Base-by-base conservation (phyloP, 2,888 invertebrate genomes). In the Halocaridina rubra region DNA sequence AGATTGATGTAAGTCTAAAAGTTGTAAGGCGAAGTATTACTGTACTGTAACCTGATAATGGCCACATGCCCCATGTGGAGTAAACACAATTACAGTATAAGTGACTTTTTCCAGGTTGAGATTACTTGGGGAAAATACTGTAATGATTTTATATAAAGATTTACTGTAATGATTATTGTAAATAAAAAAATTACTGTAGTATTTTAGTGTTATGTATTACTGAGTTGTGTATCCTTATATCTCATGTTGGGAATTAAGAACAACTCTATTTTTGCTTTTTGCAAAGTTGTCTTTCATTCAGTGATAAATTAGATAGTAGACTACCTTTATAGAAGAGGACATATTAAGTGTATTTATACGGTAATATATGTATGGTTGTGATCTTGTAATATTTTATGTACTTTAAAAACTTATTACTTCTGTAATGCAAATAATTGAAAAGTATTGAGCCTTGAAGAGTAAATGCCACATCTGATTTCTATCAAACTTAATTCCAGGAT, bases 261-360 rank as follows among this genome's bases (percentile, higher is more conserved):
- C 67, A 67, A 67, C 29, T 29, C 29, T 22, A 7, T 13, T 69
- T 69, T 69, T 69, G 30, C 69, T 69, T 30, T 32, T 69, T 27
- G 27, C 29, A 19, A 77, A 77, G 61, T 32, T 59, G 77, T 77
- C 77, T 77, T 77, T 77, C 77, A 77, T 61, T 61, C 30, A 77
- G 77, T 77, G 77, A 77, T 77, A 77, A 61, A 30, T n/a, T 77
- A 53, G 10, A 53, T 27, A 5, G 69, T 69, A 69, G 69, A 69
- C 30, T 69, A n/a, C 29, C 32, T 32, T 8, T 29, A 30, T 30
- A 29, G 69, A 69, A 69, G 32, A n/a, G 69, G 69, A 30, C 69
- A 69, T 69, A 69, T 29, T 69, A 13, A 59, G n/a, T n/a, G n/a
- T n/a, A n/a, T n/a, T n/a, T 59, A 13, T 59, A 59, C 59, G 19